These are phyloP conservation scores for Glossosoma conforme DNA, from an alignment of 1,140 invertebrate species.

Conservation along the genomic window DNA sequence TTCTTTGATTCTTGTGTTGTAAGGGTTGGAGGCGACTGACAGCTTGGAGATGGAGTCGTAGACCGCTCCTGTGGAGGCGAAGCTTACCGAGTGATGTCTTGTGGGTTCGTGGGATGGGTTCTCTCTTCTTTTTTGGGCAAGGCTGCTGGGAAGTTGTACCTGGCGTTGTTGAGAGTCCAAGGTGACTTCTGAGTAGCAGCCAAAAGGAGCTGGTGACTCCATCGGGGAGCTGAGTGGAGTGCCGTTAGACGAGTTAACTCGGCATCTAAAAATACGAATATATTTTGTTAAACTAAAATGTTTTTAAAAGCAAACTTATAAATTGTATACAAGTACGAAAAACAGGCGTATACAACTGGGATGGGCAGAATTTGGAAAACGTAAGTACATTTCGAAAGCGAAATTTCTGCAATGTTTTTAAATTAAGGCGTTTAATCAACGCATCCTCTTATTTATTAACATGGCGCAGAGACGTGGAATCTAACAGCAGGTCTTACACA, in stretches of 20 bases:
- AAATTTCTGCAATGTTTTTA: no score
- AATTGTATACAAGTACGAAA: no score
- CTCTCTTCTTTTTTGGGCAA: slow-evolving; percentile 37
- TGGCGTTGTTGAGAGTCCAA: slow-evolving; percentile 56
- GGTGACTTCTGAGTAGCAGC: slow-evolving; percentile 57
- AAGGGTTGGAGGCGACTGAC: slow-evolving; percentile 32
- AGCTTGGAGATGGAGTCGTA: slow-evolving; percentile 37
- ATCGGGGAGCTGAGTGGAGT: slow-evolving; percentile 66
- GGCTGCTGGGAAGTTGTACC: slow-evolving; percentile 49
- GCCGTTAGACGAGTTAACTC: slow-evolving; percentile 58
- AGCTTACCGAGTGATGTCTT: slow-evolving; percentile 44
- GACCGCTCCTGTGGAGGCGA: slow-evolving; percentile 38
- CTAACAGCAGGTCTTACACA: no score
- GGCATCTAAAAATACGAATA: slow-evolving; percentile 52
- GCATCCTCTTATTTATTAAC: no score
- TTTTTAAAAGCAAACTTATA: no score
- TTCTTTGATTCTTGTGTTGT: slow-evolving; percentile 41
- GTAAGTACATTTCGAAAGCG: no score
- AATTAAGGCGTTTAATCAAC: no score
- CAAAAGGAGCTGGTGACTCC: slow-evolving; percentile 59
- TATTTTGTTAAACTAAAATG: no score
- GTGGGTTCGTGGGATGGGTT: slow-evolving; percentile 37
- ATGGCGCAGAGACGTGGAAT: no score
- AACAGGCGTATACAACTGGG: no score
- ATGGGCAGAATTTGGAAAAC: no score